These are phyloP conservation scores for Rhinogobio ventralis DNA, from an alignment of 2,797 vertebrate species.

Conservation along the genomic window DNA sequence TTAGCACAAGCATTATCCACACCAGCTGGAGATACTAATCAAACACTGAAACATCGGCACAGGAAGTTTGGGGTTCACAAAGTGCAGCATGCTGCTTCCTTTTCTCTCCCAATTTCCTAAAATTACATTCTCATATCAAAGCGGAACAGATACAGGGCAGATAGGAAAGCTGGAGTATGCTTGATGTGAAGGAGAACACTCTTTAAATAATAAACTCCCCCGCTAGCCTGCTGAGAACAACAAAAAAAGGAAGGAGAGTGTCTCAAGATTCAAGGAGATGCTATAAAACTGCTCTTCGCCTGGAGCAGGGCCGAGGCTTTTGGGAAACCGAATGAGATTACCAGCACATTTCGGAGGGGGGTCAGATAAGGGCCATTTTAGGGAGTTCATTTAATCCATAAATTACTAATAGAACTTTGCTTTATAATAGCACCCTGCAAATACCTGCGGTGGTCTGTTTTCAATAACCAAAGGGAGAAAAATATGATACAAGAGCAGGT, in stretches of 20 bases:
- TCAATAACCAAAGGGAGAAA: constrained; percentile 46
- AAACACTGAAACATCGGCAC: constrained; percentile 60
- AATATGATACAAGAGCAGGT: constrained; percentile 53
- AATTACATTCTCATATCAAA: constrained; percentile 65
- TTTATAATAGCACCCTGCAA: constrained; percentile 45
- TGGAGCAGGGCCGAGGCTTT: constrained; percentile 47
- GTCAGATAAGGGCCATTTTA: constrained; percentile 55
- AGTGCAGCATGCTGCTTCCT: constrained; percentile 62
- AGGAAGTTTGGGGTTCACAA: constrained; percentile 65
- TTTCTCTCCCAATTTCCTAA: constrained; percentile 62
- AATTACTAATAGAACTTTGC: constrained; percentile 56
- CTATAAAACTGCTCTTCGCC: constrained; percentile 59
- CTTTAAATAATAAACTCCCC: constrained; percentile 67
- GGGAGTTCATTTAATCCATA: constrained; percentile 61
- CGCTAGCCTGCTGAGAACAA: constrained; percentile 42
- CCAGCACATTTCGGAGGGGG: constrained; percentile 54
- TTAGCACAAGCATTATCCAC: constrained; percentile 33
- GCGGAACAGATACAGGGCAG: constrained; percentile 60
- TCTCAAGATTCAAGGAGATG: constrained; percentile 53
- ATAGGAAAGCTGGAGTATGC: constrained; percentile 58
- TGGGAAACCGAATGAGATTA: constrained; percentile 61
- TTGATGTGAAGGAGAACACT: constrained; percentile 64
- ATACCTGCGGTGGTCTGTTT: constrained; percentile 52
- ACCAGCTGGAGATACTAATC: constrained; percentile 63
- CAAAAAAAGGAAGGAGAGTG: constrained; percentile 45